Conservation (phyloP, 1,140 invertebrate genomes). For the Drosophila arawakana region DNA sequence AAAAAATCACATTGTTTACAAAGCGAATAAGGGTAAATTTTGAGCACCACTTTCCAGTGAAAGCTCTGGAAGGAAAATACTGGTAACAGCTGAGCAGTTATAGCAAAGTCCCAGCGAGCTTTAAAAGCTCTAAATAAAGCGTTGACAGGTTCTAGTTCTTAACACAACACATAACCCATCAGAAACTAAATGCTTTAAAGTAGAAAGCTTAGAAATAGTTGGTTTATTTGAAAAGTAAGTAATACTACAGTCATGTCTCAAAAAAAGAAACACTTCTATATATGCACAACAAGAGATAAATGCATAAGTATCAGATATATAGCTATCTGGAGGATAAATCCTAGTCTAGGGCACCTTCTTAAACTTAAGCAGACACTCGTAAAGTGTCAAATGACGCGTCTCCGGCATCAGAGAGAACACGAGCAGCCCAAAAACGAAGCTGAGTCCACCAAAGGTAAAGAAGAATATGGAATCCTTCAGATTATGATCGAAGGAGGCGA, state of each 20-base stretch:
- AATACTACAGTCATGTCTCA: conserved; percentile 9
- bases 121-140: neutral
- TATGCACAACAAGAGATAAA: conserved; percentile 34
- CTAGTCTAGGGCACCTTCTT: conserved; percentile 64
- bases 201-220: neutral
- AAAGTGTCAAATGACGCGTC: conserved; percentile 67
- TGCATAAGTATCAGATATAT: conserved; percentile 41
- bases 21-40: conserved; percentile 39
- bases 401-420: conserved; percentile 74
- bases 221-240: conserved; percentile 1
- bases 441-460: conserved; percentile 65
- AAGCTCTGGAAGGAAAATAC: conserved; percentile 53
- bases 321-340: conserved; percentile 7
- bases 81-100: conserved; percentile 46
- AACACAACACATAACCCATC: neutral
- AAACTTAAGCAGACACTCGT: conserved; percentile 76
- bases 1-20: conserved; percentile 26
- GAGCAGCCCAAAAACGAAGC: conserved; percentile 61
- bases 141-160: neutral
- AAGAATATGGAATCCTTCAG: conserved; percentile 66
- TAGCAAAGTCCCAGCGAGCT: conserved; percentile 58
- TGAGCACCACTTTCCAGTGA: conserved; percentile 24
- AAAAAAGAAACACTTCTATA: conserved; percentile 13
- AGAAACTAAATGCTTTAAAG: neutral
- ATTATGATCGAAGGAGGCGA: conserved; percentile 56